phyloP scores from a whole-genome alignment of 1,140 invertebrate species.

The Papilio helenus region DNA sequence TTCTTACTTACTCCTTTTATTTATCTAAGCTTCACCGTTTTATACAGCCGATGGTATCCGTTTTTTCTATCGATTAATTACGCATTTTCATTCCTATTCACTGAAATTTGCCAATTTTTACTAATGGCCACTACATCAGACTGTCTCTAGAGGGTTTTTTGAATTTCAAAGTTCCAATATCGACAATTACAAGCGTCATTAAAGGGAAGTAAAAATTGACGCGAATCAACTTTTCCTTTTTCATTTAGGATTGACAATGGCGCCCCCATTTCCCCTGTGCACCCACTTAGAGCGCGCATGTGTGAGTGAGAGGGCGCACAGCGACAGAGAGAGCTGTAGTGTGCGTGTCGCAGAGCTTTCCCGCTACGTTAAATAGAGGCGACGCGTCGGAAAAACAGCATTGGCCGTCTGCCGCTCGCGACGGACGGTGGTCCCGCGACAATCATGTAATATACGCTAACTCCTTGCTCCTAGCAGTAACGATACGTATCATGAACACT shows the following conservation, averaged over 20 bases:
- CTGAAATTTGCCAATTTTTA: slow-evolving; percentile 30
- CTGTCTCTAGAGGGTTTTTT: slow-evolving; percentile 41
- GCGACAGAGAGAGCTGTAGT: slow-evolving; percentile 35
- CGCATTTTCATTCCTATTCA: slow-evolving; percentile 36
- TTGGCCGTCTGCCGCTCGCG: slow-evolving; percentile 61
- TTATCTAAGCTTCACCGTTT: slow-evolving; percentile 59
- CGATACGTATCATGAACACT: slow-evolving; percentile 79
- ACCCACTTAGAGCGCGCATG: slow-evolving; percentile 61
- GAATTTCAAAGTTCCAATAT: slow-evolving; percentile 58
- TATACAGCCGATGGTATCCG: slow-evolving; percentile 55
- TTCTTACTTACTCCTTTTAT: slow-evolving; percentile 72
- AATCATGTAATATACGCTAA: slow-evolving; percentile 62
- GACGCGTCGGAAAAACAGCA: slow-evolving; percentile 54
- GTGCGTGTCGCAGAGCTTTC: slow-evolving; percentile 40
- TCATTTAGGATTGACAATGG: slow-evolving; percentile 76
- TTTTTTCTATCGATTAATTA: slow-evolving; percentile 51
- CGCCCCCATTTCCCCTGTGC: slow-evolving; percentile 69
- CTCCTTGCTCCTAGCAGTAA: slow-evolving; percentile 63
- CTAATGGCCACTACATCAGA: slow-evolving; percentile 33
- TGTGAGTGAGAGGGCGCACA: slow-evolving; percentile 47
- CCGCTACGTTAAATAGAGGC: slow-evolving; percentile 61
- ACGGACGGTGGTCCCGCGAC: slow-evolving; percentile 57
- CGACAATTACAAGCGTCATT: slow-evolving; percentile 77
- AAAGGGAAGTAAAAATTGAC: slow-evolving; percentile 72
- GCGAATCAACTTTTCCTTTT: slow-evolving; percentile 75